Evolutionary conservation across 1,140 invertebrate genomes (phyloP), one percentile per base, ranked within the genome.

Genomic region (Heterodera schachtii): DNA sequence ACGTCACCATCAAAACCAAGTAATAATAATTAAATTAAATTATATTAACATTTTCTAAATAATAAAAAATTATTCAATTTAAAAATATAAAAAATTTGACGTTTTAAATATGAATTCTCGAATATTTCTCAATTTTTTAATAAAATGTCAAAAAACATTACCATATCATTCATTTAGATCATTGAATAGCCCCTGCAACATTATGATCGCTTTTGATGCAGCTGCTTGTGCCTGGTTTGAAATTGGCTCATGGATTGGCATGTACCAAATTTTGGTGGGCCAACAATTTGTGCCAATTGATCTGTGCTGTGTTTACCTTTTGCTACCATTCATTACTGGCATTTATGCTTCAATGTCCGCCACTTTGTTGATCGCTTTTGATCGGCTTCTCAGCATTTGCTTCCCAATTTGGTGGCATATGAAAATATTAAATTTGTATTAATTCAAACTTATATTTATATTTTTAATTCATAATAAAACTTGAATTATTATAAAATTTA

Each of bases 181-280:
- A 8, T 52, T 76, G 66, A 76, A 76, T 19, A 19, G 57, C n/a
- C 75, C 75, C 43, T 76, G 75, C 44, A 57, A 76, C 57, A 57
- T 76, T 52, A 44, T 76, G 66, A 57, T 76, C 44, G 75, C 75
- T 76, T 76, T 76, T 57, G 75, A 76, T 64, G 57, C 57, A 13
- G 57, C 57, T n/a, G 75, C 19, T 57, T 76, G 19, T 76, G 57
- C 3, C 11, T 64, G 57, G 46, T 66, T 9, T 44, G 57, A 64
- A 41, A 43, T 76, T 49, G 66, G 66, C 16, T 76, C n/a, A 41
- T 64, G 41, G 66, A 49, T 57, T 76, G 47, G 75, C n/a, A 64
- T 64, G 57, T 31, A 8, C 16, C 66, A 57, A 60, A 57, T 31
- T 57, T 76, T 76, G 44, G 52, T 57, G 31, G 46, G 75, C 16